Evolutionary conservation across 2,888 invertebrate species (phyloP).

Genomic region (Hypolimnas misippus): DNA sequence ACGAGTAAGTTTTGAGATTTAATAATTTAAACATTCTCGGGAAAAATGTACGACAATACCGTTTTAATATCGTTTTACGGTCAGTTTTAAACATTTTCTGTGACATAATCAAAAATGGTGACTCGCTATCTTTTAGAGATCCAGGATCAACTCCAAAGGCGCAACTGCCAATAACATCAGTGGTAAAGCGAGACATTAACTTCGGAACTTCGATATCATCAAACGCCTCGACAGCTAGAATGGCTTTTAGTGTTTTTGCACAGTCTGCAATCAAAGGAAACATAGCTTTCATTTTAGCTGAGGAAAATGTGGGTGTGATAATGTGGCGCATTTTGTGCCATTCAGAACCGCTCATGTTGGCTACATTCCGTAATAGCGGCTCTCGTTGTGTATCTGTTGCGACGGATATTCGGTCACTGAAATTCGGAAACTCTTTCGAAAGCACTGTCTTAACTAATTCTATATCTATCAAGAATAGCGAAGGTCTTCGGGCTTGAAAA

Average conservation of each 20-base stretch:
- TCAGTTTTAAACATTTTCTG: slow-evolving; percentile 75
- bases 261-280: slow-evolving; percentile 75
- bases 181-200: slow-evolving; percentile 71
- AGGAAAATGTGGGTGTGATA: slow-evolving; percentile 77
- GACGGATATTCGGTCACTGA: slow-evolving; percentile 73
- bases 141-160: slow-evolving; percentile 77
- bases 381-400: slow-evolving; percentile 74
- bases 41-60: slow-evolving; percentile 74
- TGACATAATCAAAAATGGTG: slow-evolving; percentile 75
- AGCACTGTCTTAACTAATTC: slow-evolving; percentile 69
- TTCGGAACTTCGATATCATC: slow-evolving; percentile 68
- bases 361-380: slow-evolving; percentile 72
- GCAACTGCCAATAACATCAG: slow-evolving; percentile 78
- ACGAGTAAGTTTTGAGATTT: slow-evolving; percentile 71
- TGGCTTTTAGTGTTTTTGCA: slow-evolving; percentile 61
- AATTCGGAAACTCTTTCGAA: slow-evolving; percentile 66
- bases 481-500: slow-evolving; percentile 76
- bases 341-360: slow-evolving; percentile 77
- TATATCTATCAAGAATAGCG: slow-evolving; percentile 71
- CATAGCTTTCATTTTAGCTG: slow-evolving; percentile 81
- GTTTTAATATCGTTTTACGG: slow-evolving; percentile 65
- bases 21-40: slow-evolving; percentile 72
- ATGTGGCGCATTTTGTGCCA: slow-evolving; percentile 78
- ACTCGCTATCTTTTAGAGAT: slow-evolving; percentile 65
- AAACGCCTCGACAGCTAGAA: slow-evolving; percentile 54